These are phyloP conservation scores for Cylas formicarius DNA, from an alignment of 1,140 invertebrate genomes.

Conservation along the genomic window DNA sequence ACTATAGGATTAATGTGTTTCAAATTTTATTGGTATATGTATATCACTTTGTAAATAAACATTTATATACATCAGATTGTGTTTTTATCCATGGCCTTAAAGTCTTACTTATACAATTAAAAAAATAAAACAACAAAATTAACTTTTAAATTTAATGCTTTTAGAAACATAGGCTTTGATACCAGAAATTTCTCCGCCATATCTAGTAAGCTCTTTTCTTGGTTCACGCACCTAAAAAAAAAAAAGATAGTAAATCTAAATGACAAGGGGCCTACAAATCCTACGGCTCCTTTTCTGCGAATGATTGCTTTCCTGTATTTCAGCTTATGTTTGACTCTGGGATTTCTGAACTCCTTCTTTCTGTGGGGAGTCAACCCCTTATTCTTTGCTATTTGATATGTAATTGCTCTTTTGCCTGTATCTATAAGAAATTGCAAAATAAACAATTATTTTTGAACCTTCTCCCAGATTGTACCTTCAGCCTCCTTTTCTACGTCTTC, in stretches of 20 bases:
- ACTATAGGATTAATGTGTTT: slow-evolving; percentile 7
- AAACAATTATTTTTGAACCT: not conserved
- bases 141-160: slow-evolving; percentile 75
- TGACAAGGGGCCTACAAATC: slow-evolving; percentile 27
- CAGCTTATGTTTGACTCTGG: slow-evolving; percentile 84
- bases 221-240: slow-evolving; percentile 62
- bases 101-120: not conserved
- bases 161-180: slow-evolving; percentile 81
- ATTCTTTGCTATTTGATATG: slow-evolving; percentile 90
- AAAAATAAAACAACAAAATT: slow-evolving; percentile 11
- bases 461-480: slow-evolving; percentile 6
- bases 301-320: slow-evolving; percentile 88
- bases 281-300: slow-evolving; percentile 78
- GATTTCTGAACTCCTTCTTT: slow-evolving; percentile 88
- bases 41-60: slow-evolving; percentile 21
- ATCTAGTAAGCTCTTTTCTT: slow-evolving; percentile 68
- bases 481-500: slow-evolving; percentile 22
- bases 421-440: slow-evolving; percentile 19
- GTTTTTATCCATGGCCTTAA: slow-evolving; percentile 1
- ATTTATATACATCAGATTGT: slow-evolving; percentile 17
- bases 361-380: slow-evolving; percentile 84
- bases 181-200: slow-evolving; percentile 85
- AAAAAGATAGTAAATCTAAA: slow-evolving; percentile 13
- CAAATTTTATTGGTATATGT: slow-evolving; percentile 11
- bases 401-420: slow-evolving; percentile 71